Base-by-base conservation (phyloP, 2,888 invertebrate species). In the Dyspetes luteomarginatus region DNA sequence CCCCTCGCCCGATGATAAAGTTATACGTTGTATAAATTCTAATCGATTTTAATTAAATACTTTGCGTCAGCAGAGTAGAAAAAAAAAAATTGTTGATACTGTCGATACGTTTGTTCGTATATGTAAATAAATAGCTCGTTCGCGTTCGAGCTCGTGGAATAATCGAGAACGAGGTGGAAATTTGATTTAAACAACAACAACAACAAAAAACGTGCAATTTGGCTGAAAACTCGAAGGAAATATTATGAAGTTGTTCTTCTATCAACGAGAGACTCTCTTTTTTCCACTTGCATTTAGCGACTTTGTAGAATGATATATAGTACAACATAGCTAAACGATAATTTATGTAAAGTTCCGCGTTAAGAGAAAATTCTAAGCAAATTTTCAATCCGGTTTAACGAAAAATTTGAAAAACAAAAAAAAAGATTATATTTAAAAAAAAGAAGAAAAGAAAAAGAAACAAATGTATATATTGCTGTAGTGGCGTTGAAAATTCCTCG, bases 211-310 rank as follows among this genome's bases (percentile, higher is more conserved):
- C n/a, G n/a, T n/a, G n/a, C n/a, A 62, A 62, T 41, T 58, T 56
- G 19, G 60, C 30, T 24, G 52, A 56, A 64, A 72, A 62, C 19
- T 45, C 56, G 50, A 79, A 68, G 19, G 43, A 52, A 36, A 65
- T 41, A 64, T 19, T n/a, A n/a, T n/a, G n/a, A n/a, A 67, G 58
- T 68, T 73, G 50, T 76, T 76, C 80, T 80, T 81, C 72, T 76
- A 68, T 73, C 72, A 55, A 76, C 71, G 67, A 72, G 36, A 80
- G 64, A 73, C 28, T 67, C 45, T 65, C 28, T 48, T 64, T 68
- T 72, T 67, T 80, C 67, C 76, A 76, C 56, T 72, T 76, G 76
- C 80, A 80, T 80, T 80, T 72, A 72, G 76, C 67, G 62, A 80
- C 15, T 68, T 76, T 48, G 65, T 68, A 80, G 52, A 76, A 60